Percentiles rank a stretch among this genome's conserved stretches.
Conservation (phyloP, 2,797 vertebrate genomes). For the Aulostomus chinensis region DNA sequence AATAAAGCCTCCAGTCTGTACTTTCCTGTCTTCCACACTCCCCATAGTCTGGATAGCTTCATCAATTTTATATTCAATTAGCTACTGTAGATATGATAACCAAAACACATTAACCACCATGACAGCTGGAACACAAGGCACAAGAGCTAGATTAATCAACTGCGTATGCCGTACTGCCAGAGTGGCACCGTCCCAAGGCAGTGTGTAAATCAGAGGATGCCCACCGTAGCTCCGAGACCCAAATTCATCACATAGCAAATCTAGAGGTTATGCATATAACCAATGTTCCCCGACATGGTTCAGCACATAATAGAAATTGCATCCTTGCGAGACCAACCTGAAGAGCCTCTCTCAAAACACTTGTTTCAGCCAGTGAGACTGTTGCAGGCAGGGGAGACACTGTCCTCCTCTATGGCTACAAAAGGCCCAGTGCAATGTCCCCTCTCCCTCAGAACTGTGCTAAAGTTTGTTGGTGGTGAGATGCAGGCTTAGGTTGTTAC, state of each 20-base stretch:
- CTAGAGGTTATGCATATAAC: slow-evolving; percentile 7
- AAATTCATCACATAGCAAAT: slow-evolving; percentile 49
- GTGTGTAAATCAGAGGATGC: slow-evolving; percentile 22
- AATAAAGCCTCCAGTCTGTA: slow-evolving; percentile 5
- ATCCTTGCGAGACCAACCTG: too few species aligned
- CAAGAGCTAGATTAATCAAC: slow-evolving; percentile 52
- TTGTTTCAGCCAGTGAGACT: too few species aligned
- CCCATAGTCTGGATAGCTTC: slow-evolving; percentile 7
- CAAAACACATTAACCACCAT: slow-evolving; percentile 65
- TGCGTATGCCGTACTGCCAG: slow-evolving; percentile 37
- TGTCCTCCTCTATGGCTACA: too few species aligned
- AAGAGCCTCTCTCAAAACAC: too few species aligned
- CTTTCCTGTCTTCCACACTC: background rate
- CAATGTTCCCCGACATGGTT: too few species aligned
- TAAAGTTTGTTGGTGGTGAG: too few species aligned
- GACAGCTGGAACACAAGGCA: slow-evolving; percentile 55
- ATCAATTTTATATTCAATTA: slow-evolving; percentile 50
- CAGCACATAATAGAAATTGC: too few species aligned
- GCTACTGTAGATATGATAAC: slow-evolving; percentile 50
- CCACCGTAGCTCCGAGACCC: slow-evolving; percentile 39
- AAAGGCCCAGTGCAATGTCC: too few species aligned
- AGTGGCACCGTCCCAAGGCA: slow-evolving; percentile 49
- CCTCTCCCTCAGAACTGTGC: too few species aligned
- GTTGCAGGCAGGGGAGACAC: too few species aligned
- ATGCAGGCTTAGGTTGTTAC: too few species aligned